phyloP scores from a whole-genome alignment of 2,888 invertebrate genomes.

The Allygus modestus region DNA sequence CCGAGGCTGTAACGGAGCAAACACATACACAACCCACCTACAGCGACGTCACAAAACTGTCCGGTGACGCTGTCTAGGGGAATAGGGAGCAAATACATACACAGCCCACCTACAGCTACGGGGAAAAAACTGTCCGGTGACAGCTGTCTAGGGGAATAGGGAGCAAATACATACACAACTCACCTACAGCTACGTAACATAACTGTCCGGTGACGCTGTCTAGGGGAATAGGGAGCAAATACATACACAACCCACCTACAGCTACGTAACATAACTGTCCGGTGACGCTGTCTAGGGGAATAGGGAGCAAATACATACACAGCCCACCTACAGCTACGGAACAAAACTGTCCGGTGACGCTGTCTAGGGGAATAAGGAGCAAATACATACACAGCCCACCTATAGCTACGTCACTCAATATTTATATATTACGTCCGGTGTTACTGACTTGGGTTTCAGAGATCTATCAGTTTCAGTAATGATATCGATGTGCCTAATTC shows the following conservation, averaged over 20 bases:
- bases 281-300: not conserved
- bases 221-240: not conserved
- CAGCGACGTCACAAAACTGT: conserved; percentile 14
- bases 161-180: not conserved
- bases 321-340: not conserved
- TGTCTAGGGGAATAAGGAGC: not conserved
- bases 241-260: conserved; percentile 3
- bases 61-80: not conserved
- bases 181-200: not conserved
- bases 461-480: too few relatives aligned
- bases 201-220: not conserved
- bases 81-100: not conserved
- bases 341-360: not conserved
- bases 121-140: not conserved
- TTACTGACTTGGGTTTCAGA: too few relatives aligned
- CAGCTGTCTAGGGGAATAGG: not conserved
- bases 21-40: conserved; percentile 17
- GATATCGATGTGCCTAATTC: too few relatives aligned
- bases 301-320: not conserved
- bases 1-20: conserved; percentile 47
- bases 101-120: not conserved
- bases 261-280: conserved; percentile 8
- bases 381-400: not conserved
- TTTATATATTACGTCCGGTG: too few relatives aligned
- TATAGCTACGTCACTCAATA: conserved; percentile 7